Conservation (phyloP, 2,888 invertebrate genomes). For the Agrotis segetum region DNA sequence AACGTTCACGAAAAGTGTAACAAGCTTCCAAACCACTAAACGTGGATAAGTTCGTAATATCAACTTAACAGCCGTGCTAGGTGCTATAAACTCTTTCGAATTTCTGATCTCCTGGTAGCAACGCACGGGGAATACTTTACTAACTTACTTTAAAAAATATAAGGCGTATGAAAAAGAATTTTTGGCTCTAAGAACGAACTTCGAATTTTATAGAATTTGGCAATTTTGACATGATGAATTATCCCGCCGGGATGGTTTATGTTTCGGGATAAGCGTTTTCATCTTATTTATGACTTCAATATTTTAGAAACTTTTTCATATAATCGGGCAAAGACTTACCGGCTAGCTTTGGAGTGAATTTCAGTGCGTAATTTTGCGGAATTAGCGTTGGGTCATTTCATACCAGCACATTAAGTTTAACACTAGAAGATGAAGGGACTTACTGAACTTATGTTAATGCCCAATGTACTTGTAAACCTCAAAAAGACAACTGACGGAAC, state of each 20-base stretch:
- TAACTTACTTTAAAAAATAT: slow-evolving; percentile 39
- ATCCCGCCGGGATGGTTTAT: slow-evolving; percentile 29
- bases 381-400: background rate
- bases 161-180: slow-evolving; percentile 2
- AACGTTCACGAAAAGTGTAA: slow-evolving; percentile 30
- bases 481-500: too few species aligned
- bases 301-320: slow-evolving; percentile 8
- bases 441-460: too few species aligned
- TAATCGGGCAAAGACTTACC: background rate
- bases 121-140: slow-evolving; percentile 31
- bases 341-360: background rate
- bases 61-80: slow-evolving; percentile 40
- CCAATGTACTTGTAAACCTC: too few species aligned
- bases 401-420: background rate
- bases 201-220: slow-evolving; percentile 24
- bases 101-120: slow-evolving; percentile 53
- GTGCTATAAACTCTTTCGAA: slow-evolving; percentile 51
- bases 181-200: slow-evolving; percentile 3
- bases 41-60: slow-evolving; percentile 34
- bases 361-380: background rate
- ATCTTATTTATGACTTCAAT: slow-evolving; percentile 25
- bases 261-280: slow-evolving; percentile 16
- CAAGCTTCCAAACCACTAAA: slow-evolving; percentile 36
- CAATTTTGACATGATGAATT: slow-evolving; percentile 26
- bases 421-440: background rate